Conservation (phyloP, 30 jellyfish, hydroid and myxozoan genomes). For the Calvadosia cruxmelitensis region DNA sequence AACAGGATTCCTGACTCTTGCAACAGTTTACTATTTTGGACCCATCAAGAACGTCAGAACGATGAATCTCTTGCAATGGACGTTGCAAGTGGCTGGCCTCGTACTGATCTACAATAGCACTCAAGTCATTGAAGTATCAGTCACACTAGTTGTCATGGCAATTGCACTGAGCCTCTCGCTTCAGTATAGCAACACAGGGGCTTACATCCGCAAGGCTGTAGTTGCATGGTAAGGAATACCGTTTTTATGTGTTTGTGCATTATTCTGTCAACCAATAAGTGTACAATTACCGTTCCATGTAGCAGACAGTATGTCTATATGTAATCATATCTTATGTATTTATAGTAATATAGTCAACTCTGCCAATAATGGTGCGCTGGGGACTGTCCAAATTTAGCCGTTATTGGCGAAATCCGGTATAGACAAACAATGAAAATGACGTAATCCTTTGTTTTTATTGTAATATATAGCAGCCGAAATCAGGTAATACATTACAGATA, state of each 20-base stretch:
- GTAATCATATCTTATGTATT: too few relatives aligned
- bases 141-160: slow-evolving; percentile 44
- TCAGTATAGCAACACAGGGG: slow-evolving; percentile 3
- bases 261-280: too few relatives aligned
- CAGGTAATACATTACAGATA: too few relatives aligned
- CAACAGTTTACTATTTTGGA: slow-evolving; percentile 64
- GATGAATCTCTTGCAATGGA: slow-evolving; percentile 65
- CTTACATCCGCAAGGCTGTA: background rate
- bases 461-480: too few relatives aligned
- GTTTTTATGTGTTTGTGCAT: too few relatives aligned
- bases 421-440: too few relatives aligned
- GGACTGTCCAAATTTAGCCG: too few relatives aligned
- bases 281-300: background rate
- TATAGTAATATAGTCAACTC: too few relatives aligned
- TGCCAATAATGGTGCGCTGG: too few relatives aligned
- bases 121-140: slow-evolving; percentile 41
- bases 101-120: slow-evolving; percentile 40
- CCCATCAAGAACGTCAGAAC: slow-evolving; percentile 51
- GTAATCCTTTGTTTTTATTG: too few relatives aligned
- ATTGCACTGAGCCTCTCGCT: slow-evolving; percentile 2
- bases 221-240: background rate
- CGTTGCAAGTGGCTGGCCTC: slow-evolving; percentile 59
- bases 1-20: slow-evolving; percentile 57
- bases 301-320: too few relatives aligned
- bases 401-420: too few relatives aligned